These are phyloP conservation scores for Musca domestica DNA, from an alignment of 1,140 invertebrate genomes.

Conservation along the genomic window DNA sequence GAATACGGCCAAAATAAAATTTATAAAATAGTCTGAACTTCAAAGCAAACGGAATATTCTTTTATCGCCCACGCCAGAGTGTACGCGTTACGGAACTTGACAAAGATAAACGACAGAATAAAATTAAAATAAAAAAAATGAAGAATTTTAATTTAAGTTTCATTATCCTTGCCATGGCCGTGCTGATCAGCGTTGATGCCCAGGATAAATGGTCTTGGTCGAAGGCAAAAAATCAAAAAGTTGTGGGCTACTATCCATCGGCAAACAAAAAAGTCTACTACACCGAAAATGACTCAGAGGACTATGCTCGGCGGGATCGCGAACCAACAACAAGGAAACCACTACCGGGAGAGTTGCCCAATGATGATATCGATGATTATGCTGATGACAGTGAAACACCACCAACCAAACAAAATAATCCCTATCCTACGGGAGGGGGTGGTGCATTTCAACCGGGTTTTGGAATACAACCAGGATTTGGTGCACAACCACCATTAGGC, in stretches of 20 bases:
- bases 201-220: conserved; percentile 10
- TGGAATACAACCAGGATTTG: conserved; percentile 25
- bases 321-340: conserved; percentile 45
- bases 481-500: conserved; percentile 33
- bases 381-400: conserved; percentile 35
- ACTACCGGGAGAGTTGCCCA: conserved; percentile 41
- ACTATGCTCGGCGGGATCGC: conserved; percentile 26
- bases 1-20: conserved; percentile 1
- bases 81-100: background rate
- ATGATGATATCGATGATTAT: conserved; percentile 50
- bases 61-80: background rate
- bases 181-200: background rate
- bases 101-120: background rate
- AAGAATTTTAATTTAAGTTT: background rate
- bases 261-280: background rate
- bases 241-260: background rate
- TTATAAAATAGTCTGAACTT: conserved; percentile 11
- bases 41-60: conserved; percentile 8
- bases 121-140: conserved; percentile 8
- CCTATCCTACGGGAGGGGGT: conserved; percentile 25
- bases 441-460: conserved; percentile 13
- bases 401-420: conserved; percentile 38
- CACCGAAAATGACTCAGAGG: background rate
- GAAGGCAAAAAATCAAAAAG: conserved; percentile 2
- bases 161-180: background rate